Evolutionary conservation across 2,888 invertebrate genomes (phyloP), one percentile per base, ranked within the genome.

Genomic region (Rotaria sp.): DNA sequence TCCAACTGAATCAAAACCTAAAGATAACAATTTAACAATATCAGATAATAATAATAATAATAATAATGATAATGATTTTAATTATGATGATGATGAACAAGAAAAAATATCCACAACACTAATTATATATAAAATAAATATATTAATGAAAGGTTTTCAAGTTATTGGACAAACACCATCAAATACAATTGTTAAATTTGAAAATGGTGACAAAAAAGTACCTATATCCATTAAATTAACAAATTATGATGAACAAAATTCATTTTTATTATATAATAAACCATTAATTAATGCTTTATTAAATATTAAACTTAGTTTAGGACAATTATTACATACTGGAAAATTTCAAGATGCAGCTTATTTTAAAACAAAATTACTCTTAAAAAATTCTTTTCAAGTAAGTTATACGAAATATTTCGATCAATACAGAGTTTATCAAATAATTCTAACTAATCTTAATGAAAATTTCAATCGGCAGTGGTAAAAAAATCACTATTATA

Each of bases 321-420:
- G 80, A 80, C 80, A 80, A 26, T 80, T 80, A 80, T 45, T 80
- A 80, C 41, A 45, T 13, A 80, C 80, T 11, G 80, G 80, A 15
- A 45, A 45, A 15, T 80, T 80, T 80, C 80, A 80, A 80, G 80
- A 80, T 80, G 80, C 80, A 15, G 80, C 80, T n/a, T 97, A 97
- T 92, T 99, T 99, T 92, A 96, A 96, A 90, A 99, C 98, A 0
- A 94, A 95, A 89, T 95, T 97, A 88, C 94, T 95, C 92, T 89
- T 92, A 91, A 88, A 91, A 85, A 91, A 91, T 89, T 91, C 91
- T 74, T 88, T 91, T 55, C 91, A 91, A 90, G 91, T 90, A 88
- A 87, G 84, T 84, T 13, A 55, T 84, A 41, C 1, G 1, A 57
- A 26, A 57, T n/a, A 24, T 13, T 8, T 57, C 2, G 4, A 26